Evolutionary conservation across 2,797 vertebrate genomes (phyloP).

Genomic region (Argyrosomus regius): DNA sequence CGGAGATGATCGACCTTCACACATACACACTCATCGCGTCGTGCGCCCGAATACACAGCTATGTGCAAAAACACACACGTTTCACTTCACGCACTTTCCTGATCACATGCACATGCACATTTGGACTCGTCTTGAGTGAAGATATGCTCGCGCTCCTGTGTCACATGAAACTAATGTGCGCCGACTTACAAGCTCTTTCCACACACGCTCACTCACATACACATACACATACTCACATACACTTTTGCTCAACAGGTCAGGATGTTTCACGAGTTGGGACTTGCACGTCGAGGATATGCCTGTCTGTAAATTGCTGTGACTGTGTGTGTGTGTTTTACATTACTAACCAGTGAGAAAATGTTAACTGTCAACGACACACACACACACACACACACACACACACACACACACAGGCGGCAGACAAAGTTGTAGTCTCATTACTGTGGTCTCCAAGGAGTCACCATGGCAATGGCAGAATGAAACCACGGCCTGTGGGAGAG

Average conservation of each 20-base stretch:
- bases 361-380: constrained; percentile 47
- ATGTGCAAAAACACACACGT: constrained; percentile 39
- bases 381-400: constrained; percentile 32
- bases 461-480: constrained; percentile 78
- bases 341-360: constrained; percentile 41
- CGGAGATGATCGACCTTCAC: constrained; percentile 62
- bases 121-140: constrained; percentile 18
- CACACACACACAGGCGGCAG: constrained; percentile 33
- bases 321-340: constrained; percentile 16
- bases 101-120: constrained; percentile 49
- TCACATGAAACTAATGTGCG: constrained; percentile 21
- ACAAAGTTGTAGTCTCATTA: constrained; percentile 73
- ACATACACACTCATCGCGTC: constrained; percentile 39
- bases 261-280: constrained; percentile 79
- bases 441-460: constrained; percentile 75
- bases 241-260: constrained; percentile 76
- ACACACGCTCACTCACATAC: constrained; percentile 1
- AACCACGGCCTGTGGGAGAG: constrained; percentile 80
- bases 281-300: constrained; percentile 56
- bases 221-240: constrained; percentile 21
- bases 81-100: constrained; percentile 8
- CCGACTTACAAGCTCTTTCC: constrained; percentile 22
- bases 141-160: constrained; percentile 20
- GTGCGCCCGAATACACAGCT: constrained; percentile 29
- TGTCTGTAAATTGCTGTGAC: constrained; percentile 14